A percentile compares a stretch with the other conserved stretches of the same genome.
Conservation (phyloP, 2,797 vertebrate genomes). For the Enteromius anoplus region DNA sequence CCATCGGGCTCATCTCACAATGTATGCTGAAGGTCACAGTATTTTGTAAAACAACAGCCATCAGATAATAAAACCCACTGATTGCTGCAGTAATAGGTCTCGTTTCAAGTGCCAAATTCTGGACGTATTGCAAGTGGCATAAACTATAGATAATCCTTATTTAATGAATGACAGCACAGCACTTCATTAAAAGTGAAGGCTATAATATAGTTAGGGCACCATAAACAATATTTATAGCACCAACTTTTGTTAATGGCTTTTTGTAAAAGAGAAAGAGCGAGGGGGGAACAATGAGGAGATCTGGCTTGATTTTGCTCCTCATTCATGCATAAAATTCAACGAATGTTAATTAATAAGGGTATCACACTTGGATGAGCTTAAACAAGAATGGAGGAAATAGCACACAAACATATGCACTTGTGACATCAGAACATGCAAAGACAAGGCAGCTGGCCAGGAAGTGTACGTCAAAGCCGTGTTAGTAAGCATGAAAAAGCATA, state of each 20-base stretch:
- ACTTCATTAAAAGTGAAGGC: slow-evolving; percentile 75
- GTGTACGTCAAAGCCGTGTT: neutral
- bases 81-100: slow-evolving; percentile 67
- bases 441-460: neutral
- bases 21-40: slow-evolving; percentile 44
- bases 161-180: slow-evolving; percentile 74
- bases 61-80: slow-evolving; percentile 28
- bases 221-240: slow-evolving; percentile 63
- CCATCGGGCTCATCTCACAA: neutral
- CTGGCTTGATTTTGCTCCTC: neutral
- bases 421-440: slow-evolving; percentile 7
- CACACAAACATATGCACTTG: neutral
- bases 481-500: slow-evolving; percentile 4
- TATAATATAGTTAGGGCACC: slow-evolving; percentile 54
- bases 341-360: slow-evolving; percentile 15
- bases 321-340: slow-evolving; percentile 20
- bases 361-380: slow-evolving; percentile 20
- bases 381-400: neutral
- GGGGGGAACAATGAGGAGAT: neutral
- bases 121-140: slow-evolving; percentile 68
- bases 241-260: slow-evolving; percentile 60
- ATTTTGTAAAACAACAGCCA: slow-evolving; percentile 40
- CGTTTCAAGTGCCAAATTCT: slow-evolving; percentile 71
- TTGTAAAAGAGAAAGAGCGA: slow-evolving; percentile 60
- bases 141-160: slow-evolving; percentile 70